Conservation (phyloP, 2,113 vertebrate genomes). For the Rhipidura dahli region DNA sequence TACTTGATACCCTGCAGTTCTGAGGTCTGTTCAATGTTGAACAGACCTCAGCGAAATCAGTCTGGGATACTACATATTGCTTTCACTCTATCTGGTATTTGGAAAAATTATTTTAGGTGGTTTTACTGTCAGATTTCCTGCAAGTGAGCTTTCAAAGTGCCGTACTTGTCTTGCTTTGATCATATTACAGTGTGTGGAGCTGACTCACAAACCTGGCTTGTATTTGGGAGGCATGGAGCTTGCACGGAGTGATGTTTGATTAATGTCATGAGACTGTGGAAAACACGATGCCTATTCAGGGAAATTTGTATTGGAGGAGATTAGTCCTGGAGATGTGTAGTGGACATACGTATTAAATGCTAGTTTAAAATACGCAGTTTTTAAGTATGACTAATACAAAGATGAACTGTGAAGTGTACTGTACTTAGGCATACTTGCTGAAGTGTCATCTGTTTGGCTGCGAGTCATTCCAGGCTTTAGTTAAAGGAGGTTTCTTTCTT, state of each 20-base stretch:
- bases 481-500: constrained; percentile 19
- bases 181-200: not conserved
- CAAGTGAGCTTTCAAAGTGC: not conserved
- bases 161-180: not conserved
- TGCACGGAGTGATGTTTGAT: not conserved
- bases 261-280: not conserved
- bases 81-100: not conserved
- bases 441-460: constrained; percentile 12
- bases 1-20: not conserved
- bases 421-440: constrained; percentile 12
- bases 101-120: not conserved
- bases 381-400: constrained; percentile 35
- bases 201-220: not conserved
- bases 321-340: not conserved
- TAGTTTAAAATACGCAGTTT: not conserved
- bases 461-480: constrained; percentile 20
- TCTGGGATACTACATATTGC: not conserved
- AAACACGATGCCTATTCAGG: not conserved
- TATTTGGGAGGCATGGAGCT: not conserved
- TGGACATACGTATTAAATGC: not conserved
- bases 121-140: not conserved
- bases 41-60: not conserved
- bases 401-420: constrained; percentile 27
- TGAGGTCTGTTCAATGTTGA: not conserved
- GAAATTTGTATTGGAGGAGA: not conserved